Percentiles rank a stretch among this genome's conserved stretches.
These are phyloP conservation scores for Phenganax marumi DNA, from an alignment of 92 coral and sea anemone species.

Conservation along the genomic window DNA sequence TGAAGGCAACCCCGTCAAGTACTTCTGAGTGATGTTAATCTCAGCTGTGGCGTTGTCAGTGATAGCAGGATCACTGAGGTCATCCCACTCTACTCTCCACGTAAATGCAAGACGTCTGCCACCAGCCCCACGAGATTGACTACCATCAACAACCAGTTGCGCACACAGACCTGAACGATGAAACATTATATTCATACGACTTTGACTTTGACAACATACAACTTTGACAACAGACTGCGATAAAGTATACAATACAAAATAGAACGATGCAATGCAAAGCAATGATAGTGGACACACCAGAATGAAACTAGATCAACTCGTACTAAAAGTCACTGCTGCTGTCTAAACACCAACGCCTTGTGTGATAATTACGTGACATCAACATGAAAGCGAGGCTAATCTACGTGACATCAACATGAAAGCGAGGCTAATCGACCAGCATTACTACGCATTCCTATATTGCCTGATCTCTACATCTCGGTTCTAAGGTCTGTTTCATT, in stretches of 20 bases:
- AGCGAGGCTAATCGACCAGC: no score
- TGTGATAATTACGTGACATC: no score
- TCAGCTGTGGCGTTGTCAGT: conserved; percentile 47
- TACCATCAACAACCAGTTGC: conserved; percentile 44
- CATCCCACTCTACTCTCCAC: conserved; percentile 63
- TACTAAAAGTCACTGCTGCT: not conserved
- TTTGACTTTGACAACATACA: not conserved
- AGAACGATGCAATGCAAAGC: not conserved
- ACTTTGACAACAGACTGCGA: not conserved
- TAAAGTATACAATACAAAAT: not conserved
- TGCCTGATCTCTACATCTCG: no score
- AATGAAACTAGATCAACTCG: not conserved
- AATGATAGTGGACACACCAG: not conserved
- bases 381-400: no score
- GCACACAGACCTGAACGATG: conserved; percentile 61
- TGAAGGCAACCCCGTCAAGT: conserved; percentile 3
- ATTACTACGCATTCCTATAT: no score
- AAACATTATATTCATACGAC: not conserved
- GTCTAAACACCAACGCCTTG: no score
- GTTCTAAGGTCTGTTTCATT: no score
- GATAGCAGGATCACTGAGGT: conserved; percentile 27
- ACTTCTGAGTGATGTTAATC: conserved; percentile 28
- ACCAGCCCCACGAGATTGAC: conserved; percentile 62
- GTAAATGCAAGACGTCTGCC: conserved; percentile 59
- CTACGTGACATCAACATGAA: no score